Conservation (phyloP, 2,888 invertebrate genomes). For the Tetragonula carbonaria region DNA sequence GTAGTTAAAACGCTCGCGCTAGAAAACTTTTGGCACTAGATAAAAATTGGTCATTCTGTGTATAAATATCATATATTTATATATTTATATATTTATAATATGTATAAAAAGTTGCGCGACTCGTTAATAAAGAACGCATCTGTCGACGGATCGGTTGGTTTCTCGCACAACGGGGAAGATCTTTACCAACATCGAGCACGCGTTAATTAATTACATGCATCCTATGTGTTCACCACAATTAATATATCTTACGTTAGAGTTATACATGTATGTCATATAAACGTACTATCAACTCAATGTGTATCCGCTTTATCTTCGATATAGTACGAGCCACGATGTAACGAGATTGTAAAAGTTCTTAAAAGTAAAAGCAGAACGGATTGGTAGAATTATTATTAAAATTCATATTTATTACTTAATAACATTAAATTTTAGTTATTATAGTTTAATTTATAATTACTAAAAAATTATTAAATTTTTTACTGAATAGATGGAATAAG, state of each 20-base stretch:
- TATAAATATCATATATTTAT: constrained; percentile 52
- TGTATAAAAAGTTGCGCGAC: constrained; percentile 48
- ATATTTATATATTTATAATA: constrained; percentile 40
- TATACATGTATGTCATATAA: constrained; percentile 69
- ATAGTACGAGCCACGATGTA: constrained; percentile 42
- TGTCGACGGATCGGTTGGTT: background rate
- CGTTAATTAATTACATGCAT: constrained; percentile 65
- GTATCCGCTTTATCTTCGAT: constrained; percentile 56
- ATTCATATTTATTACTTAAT: background rate
- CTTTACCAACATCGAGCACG: constrained; percentile 15
- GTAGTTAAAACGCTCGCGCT: background rate
- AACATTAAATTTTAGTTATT: background rate
- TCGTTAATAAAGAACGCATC: constrained; percentile 8
- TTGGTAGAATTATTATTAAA: background rate
- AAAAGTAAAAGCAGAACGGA: background rate
- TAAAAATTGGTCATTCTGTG: constrained; percentile 60
- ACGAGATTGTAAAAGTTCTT: background rate
- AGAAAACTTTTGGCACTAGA: constrained; percentile 39
- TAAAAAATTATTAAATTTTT: background rate
- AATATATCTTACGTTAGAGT: constrained; percentile 66
- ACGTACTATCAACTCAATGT: constrained; percentile 61
- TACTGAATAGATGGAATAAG: background rate
- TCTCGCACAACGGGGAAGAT: background rate
- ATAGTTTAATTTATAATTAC: background rate
- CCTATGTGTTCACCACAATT: constrained; percentile 66